Evolutionary conservation across 92 coral and sea anemone species (phyloP), one percentile per base, ranked within the genome.

Genomic region (Parazoanthus darwini): DNA sequence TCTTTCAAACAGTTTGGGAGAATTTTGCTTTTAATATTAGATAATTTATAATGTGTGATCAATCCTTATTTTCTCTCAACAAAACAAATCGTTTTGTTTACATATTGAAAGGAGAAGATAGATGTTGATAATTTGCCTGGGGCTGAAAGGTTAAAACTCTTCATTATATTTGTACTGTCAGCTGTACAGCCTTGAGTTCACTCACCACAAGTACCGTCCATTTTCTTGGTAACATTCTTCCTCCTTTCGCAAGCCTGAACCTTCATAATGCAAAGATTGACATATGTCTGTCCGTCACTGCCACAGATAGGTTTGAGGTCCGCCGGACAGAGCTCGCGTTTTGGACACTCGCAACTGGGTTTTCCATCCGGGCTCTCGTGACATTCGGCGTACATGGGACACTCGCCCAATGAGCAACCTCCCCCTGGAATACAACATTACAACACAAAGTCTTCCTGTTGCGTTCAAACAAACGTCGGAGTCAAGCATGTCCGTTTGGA

Each of bases 291-390:
- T 39, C 90, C 90, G 70, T 91, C 90, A 29, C 90, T 73, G 35
- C 88, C 93, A 72, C 93, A 91, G 4, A 91, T 44, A 11, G 51
- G 80, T 25, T 77, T 77, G 4, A 38, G 13, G 20, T 89, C 75
- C 1, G 78, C 43, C 11, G 88, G 70, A 81, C 99, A 97, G 85
- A 88, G 66, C 39, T 93, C 89, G 59, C 91, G 94, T 88, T 77
- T 85, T 4, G 98, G 98, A 91, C 99, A 97, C 84, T 91, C 94
- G 88, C 99, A 97, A 63, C 86, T 91, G 68, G 95, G 95, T 43
- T 95, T 94, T 74, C 94, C 91, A 82, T 94, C 94, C 15, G 94
- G 93, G n/a, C 93, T 89, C 74, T 93, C 95, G 89, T 90, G 89
- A 83, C 99, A 97, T 33, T 91, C 88, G 6, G 99, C 96, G 89